Percentiles rank a stretch among this genome's conserved stretches.
Evolutionary conservation across 2,797 vertebrate genomes (phyloP).

Genomic region (Catostomus latipinnis): DNA sequence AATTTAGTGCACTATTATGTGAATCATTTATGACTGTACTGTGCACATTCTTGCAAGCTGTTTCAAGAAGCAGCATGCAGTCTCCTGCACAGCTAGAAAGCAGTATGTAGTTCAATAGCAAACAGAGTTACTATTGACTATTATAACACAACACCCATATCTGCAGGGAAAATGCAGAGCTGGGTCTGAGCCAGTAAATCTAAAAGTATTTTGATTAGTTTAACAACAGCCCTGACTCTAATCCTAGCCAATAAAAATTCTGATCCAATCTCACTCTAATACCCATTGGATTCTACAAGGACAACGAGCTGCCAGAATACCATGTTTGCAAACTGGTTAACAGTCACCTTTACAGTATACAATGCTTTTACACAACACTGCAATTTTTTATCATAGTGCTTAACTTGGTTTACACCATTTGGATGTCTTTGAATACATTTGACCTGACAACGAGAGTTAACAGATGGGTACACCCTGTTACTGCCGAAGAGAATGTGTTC

Average conservation of each 20-base stretch:
- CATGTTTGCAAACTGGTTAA: conserved; percentile 2
- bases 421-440: background rate
- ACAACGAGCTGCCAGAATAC: background rate
- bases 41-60: background rate
- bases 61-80: conserved; percentile 7
- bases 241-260: background rate
- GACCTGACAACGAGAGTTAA: background rate
- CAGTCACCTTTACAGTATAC: background rate
- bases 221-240: background rate
- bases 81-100: background rate
- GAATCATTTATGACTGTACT: conserved; percentile 24
- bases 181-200: conserved; percentile 9
- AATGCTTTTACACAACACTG: background rate
- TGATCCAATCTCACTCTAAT: conserved; percentile 1
- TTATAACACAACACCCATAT: background rate
- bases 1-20: background rate
- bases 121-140: background rate
- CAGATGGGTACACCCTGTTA: background rate
- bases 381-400: background rate
- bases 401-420: conserved; percentile 15
- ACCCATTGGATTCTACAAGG: background rate
- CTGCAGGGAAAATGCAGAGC: conserved; percentile 5
- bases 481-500: background rate
- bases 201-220: conserved; percentile 3
- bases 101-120: background rate